Conservation (phyloP, 2,797 vertebrate species). For the Mycteria americana region DNA sequence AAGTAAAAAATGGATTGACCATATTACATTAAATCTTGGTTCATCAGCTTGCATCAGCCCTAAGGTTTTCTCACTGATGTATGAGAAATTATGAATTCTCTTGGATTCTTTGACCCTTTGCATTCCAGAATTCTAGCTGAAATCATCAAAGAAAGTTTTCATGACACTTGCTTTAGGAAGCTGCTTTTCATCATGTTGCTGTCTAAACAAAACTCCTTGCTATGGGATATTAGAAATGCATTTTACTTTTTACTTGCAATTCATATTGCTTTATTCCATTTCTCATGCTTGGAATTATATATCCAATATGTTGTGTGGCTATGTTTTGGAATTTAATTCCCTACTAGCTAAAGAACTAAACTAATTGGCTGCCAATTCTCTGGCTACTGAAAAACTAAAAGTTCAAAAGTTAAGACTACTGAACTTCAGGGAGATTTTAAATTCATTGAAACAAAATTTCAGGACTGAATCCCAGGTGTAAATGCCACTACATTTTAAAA, state of each 20-base stretch:
- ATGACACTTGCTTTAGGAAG: not conserved
- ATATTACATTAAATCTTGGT: constrained; percentile 42
- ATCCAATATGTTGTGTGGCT: not conserved
- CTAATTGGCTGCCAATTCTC: not conserved
- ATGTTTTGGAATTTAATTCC: not conserved
- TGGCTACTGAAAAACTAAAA: not conserved
- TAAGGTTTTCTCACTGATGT: constrained; percentile 20
- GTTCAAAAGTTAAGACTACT: not conserved
- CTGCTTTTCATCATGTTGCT: not conserved
- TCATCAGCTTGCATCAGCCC: constrained; percentile 45
- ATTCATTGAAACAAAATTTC: not conserved
- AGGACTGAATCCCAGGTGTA: not conserved
- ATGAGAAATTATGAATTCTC: constrained; percentile 7
- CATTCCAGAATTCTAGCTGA: not conserved
- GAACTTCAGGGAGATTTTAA: not conserved
- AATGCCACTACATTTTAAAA: not conserved
- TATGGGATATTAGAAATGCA: not conserved
- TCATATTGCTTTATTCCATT: not conserved
- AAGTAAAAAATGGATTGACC: constrained; percentile 49
- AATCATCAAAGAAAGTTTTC: not conserved
- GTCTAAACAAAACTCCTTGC: not conserved
- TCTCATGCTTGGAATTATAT: not conserved
- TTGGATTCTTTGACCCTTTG: constrained; percentile 8
- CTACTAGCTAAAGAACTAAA: not conserved
- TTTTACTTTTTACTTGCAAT: not conserved